Evolutionary conservation across 2,113 vertebrate genomes (phyloP).

Genomic region (Xiphophorus maculatus): DNA sequence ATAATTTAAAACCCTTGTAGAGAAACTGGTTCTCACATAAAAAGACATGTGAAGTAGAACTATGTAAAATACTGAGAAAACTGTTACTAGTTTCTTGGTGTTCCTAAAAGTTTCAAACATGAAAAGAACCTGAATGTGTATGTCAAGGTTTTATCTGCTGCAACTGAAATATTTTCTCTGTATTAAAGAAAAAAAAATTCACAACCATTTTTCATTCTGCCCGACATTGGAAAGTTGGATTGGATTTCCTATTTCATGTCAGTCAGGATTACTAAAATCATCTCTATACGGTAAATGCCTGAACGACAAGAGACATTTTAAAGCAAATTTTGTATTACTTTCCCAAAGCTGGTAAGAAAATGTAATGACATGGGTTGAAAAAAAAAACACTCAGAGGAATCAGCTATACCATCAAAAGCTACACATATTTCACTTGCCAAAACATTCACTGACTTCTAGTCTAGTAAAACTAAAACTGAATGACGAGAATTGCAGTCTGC

Average conservation of each 20-base stretch:
- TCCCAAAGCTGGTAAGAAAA: conserved; percentile 1
- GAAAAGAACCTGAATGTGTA: background rate
- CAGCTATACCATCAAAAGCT: background rate
- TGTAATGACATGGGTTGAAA: conserved; percentile 5
- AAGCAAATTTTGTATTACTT: background rate
- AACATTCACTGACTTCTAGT: background rate
- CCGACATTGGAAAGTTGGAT: background rate
- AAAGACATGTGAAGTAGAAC: background rate
- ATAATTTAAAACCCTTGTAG: background rate
- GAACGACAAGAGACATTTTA: background rate
- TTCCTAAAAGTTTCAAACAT: background rate
- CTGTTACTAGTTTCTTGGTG: background rate
- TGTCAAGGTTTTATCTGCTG: background rate
- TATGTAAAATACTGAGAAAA: background rate
- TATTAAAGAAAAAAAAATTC: background rate
- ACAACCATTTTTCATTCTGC: too few species aligned
- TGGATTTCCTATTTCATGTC: background rate
- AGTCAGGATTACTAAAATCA: background rate
- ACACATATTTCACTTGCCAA: background rate
- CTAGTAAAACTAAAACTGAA: background rate
- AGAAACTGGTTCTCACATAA: background rate
- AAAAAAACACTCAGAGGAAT: background rate
- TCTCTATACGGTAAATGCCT: background rate
- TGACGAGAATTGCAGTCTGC: background rate
- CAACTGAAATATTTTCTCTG: background rate